Percentiles rank a stretch among this genome's conserved stretches.
phyloP scores from a whole-genome alignment of 2,888 invertebrate species.

The Plebejus argus region DNA sequence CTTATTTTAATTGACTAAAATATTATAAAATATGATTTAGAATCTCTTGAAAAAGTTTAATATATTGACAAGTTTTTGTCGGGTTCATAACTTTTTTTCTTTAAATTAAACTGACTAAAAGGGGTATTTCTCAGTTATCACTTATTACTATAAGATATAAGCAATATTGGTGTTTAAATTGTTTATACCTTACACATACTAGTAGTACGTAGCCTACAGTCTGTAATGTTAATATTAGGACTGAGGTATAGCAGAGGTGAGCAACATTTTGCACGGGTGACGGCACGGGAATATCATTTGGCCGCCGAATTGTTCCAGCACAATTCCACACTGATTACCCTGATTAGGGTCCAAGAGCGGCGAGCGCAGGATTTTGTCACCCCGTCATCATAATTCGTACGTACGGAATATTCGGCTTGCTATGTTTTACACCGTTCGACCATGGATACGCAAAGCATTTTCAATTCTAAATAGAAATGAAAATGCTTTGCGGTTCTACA shows the following conservation, averaged over 20 bases:
- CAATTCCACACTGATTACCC: slow-evolving; percentile 12
- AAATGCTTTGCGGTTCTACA: no score
- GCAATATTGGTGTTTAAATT: no score
- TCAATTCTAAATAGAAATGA: no score
- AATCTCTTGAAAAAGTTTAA: not conserved
- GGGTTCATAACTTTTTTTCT: no score
- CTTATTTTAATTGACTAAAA: not conserved
- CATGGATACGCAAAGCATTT: no score
- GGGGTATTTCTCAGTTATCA: no score
- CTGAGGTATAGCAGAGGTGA: not conserved
- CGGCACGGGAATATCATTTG: slow-evolving; percentile 7
- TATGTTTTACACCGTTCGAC: not conserved
- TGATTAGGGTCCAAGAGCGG: slow-evolving; percentile 4
- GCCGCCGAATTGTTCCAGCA: slow-evolving; percentile 6
- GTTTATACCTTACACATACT: no score
- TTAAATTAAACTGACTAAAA: no score
- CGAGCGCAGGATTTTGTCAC: slow-evolving; percentile 4
- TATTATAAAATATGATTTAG: not conserved
- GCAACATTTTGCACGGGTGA: not conserved
- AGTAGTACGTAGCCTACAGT: not conserved
- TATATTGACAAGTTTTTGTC: no score
- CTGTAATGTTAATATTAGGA: not conserved
- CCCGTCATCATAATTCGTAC: not conserved
- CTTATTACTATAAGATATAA: no score
- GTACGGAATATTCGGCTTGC: not conserved